Percentiles rank a stretch among this genome's conserved stretches.
These are phyloP conservation scores for Hydrotaea diabolus DNA, from an alignment of 2,888 invertebrate genomes.

Conservation along the genomic window DNA sequence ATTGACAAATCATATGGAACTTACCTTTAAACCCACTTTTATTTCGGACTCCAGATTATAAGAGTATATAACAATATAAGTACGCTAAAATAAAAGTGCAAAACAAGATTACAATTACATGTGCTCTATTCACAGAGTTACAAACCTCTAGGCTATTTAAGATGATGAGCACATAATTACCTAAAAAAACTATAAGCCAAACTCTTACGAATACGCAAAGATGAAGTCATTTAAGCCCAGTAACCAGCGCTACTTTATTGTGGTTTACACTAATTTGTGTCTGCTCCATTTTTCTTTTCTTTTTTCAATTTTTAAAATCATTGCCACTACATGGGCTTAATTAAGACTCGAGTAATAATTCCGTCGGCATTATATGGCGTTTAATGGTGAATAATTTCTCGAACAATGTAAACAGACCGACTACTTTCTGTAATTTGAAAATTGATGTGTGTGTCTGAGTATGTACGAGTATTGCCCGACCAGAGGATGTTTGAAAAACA, in stretches of 20 bases:
- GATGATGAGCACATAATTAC: neutral
- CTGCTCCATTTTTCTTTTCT: neutral
- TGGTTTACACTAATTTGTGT: neutral
- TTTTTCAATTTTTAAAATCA: neutral
- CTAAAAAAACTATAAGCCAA: neutral
- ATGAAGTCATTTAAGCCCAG: neutral
- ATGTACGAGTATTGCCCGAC: too few relatives aligned
- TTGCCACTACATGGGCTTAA: neutral
- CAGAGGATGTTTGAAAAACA: slow-evolving; percentile 3
- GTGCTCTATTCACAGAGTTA: neutral
- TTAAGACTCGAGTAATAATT: neutral
- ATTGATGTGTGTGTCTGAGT: too few relatives aligned
- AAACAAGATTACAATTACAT: neutral
- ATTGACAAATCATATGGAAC: too few relatives aligned
- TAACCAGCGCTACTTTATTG: neutral
- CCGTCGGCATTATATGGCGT: neutral
- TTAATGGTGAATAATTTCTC: neutral
- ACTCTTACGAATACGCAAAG: neutral
- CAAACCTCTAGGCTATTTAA: neutral
- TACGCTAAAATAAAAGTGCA: neutral
- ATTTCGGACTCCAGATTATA: too few relatives aligned
- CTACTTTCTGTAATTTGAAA: slow-evolving; percentile 11
- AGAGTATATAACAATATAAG: neutral
- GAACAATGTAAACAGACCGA: neutral
- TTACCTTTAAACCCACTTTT: too few relatives aligned